Evolutionary conservation across 2,888 invertebrate species (phyloP).

Genomic region (Calameuta pallipes): DNA sequence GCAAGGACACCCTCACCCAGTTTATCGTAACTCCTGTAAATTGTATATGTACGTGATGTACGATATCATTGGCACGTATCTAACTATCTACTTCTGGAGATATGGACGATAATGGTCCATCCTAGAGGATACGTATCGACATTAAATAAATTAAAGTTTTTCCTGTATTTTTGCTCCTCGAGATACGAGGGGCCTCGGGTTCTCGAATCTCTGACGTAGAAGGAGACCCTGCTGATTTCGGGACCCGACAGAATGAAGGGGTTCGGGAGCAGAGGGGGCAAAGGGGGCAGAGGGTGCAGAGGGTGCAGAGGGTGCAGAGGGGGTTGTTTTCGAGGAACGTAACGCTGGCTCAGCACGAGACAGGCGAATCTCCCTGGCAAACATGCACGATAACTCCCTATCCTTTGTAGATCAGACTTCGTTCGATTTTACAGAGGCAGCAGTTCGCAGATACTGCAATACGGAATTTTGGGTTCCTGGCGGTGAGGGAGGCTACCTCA

Average conservation of each 20-base stretch:
- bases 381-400: background rate
- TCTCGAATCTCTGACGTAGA: background rate
- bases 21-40: background rate
- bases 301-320: background rate
- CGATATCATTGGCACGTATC: background rate
- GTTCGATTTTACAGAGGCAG: constrained; percentile 61
- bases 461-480: constrained; percentile 62
- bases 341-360: background rate
- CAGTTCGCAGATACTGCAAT: constrained; percentile 68
- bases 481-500: constrained; percentile 59
- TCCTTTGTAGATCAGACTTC: constrained; percentile 2
- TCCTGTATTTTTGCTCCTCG: too few relatives aligned
- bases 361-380: background rate
- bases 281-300: background rate
- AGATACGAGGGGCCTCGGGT: background rate
- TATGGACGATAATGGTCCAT: background rate
- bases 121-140: background rate
- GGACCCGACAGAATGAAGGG: background rate
- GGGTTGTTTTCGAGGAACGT: background rate
- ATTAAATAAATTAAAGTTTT: too few relatives aligned
- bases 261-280: background rate
- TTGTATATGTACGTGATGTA: background rate
- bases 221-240: too few relatives aligned
- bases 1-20: constrained; percentile 49
- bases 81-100: background rate